phyloP scores from a whole-genome alignment of 2,113 vertebrate genomes.

The Bujurquina vittata region DNA sequence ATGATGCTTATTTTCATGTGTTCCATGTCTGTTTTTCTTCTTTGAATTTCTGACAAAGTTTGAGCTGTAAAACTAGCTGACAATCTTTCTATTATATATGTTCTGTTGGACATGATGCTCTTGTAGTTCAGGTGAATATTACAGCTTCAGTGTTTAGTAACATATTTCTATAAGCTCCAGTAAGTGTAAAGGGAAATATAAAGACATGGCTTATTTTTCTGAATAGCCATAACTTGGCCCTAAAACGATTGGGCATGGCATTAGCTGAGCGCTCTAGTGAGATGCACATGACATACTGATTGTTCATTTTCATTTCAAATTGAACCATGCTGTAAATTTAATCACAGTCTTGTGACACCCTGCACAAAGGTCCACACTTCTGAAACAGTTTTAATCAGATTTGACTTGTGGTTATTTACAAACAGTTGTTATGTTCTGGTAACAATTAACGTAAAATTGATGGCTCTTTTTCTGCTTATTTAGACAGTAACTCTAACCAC shows the following conservation, averaged over 20 bases:
- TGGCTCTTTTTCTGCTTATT: fast-evolving
- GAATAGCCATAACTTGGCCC: neutral
- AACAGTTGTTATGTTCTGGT: neutral
- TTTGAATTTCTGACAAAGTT: neutral
- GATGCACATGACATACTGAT: neutral
- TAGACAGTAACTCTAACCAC: neutral
- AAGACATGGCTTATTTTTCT: neutral
- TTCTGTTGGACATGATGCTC: neutral
- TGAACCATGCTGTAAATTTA: neutral
- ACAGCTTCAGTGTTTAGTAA: neutral
- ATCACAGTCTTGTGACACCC: neutral
- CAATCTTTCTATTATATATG: fast-evolving
- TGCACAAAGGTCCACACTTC: neutral
- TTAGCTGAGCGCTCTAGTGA: neutral
- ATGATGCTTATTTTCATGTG: neutral
- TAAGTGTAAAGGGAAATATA: no score
- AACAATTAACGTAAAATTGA: fast-evolving
- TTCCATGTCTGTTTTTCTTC: neutral
- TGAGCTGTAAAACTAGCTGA: neutral
- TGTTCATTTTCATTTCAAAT: neutral
- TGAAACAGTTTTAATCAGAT: neutral
- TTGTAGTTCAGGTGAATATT: neutral
- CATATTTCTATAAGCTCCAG: no score
- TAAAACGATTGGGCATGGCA: neutral
- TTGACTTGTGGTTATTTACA: neutral